Evolutionary conservation across 2,888 invertebrate genomes (phyloP).

Genomic region (Melieria picta): DNA sequence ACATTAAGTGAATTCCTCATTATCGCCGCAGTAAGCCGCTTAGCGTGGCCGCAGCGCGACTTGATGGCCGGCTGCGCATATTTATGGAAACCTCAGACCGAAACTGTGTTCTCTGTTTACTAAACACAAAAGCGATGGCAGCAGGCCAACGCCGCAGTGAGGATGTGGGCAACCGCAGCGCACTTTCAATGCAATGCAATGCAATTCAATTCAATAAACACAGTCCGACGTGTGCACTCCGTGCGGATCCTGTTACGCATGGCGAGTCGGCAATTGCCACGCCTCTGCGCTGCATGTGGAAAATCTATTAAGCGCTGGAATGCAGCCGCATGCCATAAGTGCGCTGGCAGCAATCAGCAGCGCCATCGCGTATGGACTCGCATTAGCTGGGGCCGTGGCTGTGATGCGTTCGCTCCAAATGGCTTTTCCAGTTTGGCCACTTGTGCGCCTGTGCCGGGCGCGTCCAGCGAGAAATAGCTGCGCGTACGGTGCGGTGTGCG

Average conservation of each 20-base stretch:
- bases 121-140: no score
- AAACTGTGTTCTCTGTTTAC: no score
- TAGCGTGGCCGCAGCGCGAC: no score
- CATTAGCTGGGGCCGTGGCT: background rate
- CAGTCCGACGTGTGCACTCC: conserved; percentile 16
- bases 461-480: conserved; percentile 4
- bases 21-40: no score
- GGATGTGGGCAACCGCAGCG: no score
- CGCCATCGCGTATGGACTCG: conserved; percentile 8
- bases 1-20: no score
- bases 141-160: no score
- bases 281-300: conserved; percentile 25
- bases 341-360: conserved; percentile 3
- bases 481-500: background rate
- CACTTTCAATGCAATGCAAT: conserved; percentile 13
- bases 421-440: background rate
- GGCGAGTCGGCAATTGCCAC: conserved; percentile 27
- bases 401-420: background rate
- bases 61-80: no score
- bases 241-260: background rate
- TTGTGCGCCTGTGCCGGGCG: background rate
- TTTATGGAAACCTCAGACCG: no score
- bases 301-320: conserved; percentile 35
- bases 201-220: conserved; percentile 27
- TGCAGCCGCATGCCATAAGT: conserved; percentile 23